A percentile compares a stretch with the other conserved stretches of the same genome.
Conservation (phyloP, 2,888 invertebrate genomes). For the Zele albiditarsus region DNA sequence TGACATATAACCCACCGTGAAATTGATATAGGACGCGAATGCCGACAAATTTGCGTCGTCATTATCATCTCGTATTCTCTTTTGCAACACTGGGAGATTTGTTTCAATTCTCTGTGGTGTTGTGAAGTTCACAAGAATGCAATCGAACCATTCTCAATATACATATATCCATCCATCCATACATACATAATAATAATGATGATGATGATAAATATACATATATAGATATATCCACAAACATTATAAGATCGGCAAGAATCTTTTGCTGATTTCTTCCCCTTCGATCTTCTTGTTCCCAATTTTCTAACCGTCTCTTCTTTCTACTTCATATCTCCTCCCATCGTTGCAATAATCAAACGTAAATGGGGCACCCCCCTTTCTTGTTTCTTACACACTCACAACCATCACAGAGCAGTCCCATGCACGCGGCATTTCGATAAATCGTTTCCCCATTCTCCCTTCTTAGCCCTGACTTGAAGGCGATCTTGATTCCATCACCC, state of each 20-base stretch:
- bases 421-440: constrained; percentile 15
- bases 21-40: constrained; percentile 70
- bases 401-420: not conserved
- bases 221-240: not conserved
- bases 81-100: constrained; percentile 1
- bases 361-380: constrained; percentile 55
- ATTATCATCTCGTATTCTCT: constrained; percentile 59
- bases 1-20: constrained; percentile 68
- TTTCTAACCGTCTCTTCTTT: not conserved
- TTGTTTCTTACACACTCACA: constrained; percentile 30
- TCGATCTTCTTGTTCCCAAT: not conserved
- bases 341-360: constrained; percentile 58
- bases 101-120: not conserved
- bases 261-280: constrained; percentile 1
- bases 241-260: not conserved
- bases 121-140: not conserved
- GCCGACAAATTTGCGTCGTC: constrained; percentile 65
- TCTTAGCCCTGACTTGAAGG: not conserved
- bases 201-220: too few relatives aligned
- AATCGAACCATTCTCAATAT: not conserved
- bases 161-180: not conserved
- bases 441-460: not conserved
- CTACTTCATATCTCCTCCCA: constrained; percentile 47
- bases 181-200: not conserved
- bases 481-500: constrained; percentile 34